Base-by-base conservation (phyloP, 2,888 invertebrate species). In the Lycophotia porphyrea region DNA sequence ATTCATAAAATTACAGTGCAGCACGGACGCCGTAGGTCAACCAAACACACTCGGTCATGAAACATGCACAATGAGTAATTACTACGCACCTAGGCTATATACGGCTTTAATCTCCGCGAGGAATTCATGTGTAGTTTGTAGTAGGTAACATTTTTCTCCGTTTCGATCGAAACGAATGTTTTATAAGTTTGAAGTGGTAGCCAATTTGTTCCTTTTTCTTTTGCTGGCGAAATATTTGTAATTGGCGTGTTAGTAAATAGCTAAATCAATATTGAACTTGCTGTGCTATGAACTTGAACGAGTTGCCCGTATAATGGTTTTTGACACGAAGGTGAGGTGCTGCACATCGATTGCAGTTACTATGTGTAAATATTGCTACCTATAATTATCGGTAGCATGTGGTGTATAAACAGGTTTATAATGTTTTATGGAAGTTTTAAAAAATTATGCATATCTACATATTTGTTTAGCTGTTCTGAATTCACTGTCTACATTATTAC, bases 1-100 rank as follows among this genome's bases (percentile, higher is more conserved):
- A 88, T 87, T 87, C 84, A 88, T 82, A 77, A 71, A 82, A 80
- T 84, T 77, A 81, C 82, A 80, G 74, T 55, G 73, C 77, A 69
- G 68, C 82, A 78, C 78, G 78, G 76, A 55, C 61, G 73, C 31
- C 47, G 71, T 78, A 80, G 84, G 85, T 84, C 84, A 82, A 71
- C 82, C 77, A 71, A 71, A 71, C 71, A 74, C 65, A 78, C 68
- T 76, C 60, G 70, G 24, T 71, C 73, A 73, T 80, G 73, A 73
- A 86, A 80, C 67, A 81, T 68, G 75, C 67, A 88, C 75, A 80
- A 78, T 71, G 64, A 76, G 68, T 76, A 76, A 71, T 75, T 74
- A 74, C 47, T 77, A 86, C 71, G 74, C 74, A 83, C 71, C 36
- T 79, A 76, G 27, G 13, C 31, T 60, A 27, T 66, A 73, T 70